Evolutionary conservation across 2,888 invertebrate genomes (phyloP).

Genomic region (Eutolmus rufibarbis): DNA sequence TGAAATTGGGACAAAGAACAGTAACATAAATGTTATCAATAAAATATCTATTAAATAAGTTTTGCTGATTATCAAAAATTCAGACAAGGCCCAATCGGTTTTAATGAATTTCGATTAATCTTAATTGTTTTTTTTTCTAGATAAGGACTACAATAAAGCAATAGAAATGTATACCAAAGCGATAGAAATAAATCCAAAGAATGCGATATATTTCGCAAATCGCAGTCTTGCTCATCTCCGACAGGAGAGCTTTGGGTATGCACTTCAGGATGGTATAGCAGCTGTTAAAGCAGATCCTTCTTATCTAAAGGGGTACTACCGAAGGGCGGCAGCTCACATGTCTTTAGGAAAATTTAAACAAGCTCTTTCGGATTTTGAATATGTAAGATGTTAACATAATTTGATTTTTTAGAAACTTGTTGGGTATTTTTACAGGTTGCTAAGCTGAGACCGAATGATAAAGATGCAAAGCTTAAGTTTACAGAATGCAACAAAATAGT

Average conservation of each 20-base stretch:
- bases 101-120: background rate
- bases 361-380: slow-evolving; percentile 96
- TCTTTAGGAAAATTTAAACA: slow-evolving; percentile 96
- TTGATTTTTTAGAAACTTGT: background rate
- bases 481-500: slow-evolving; percentile 96
- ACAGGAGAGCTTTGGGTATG: slow-evolving; percentile 94
- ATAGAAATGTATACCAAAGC: slow-evolving; percentile 88
- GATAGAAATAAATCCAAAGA: slow-evolving; percentile 82
- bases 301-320: slow-evolving; percentile 96
- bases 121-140: slow-evolving; percentile 68
- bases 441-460: slow-evolving; percentile 90
- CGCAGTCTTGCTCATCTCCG: slow-evolving; percentile 94
- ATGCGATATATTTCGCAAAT: slow-evolving; percentile 92
- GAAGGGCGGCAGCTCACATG: slow-evolving; percentile 96
- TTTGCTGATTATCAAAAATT: background rate
- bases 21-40: background rate
- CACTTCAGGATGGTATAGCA: slow-evolving; percentile 88
- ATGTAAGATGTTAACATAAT: slow-evolving; percentile 68
- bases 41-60: background rate
- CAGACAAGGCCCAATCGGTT: background rate
- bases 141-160: slow-evolving; percentile 87
- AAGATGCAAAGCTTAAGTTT: slow-evolving; percentile 91
- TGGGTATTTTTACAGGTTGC: slow-evolving; percentile 70
- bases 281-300: slow-evolving; percentile 88
- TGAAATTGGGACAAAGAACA: background rate